A percentile compares a stretch with the other conserved stretches of the same genome.
These are phyloP conservation scores for Nephila pilipes DNA, from an alignment of 1,140 invertebrate species.

Conservation along the genomic window DNA sequence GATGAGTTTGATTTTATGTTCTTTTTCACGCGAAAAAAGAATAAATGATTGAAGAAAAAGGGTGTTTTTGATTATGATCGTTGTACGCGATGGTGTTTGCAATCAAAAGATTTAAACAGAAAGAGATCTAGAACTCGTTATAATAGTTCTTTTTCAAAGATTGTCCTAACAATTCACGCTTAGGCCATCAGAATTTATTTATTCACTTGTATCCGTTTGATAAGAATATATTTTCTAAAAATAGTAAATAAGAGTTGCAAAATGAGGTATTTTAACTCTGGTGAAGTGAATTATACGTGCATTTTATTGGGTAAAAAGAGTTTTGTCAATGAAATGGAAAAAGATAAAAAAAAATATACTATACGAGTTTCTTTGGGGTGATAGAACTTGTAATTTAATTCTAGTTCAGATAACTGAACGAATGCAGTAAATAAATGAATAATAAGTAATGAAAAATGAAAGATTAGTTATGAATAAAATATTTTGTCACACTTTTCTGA, in stretches of 20 bases:
- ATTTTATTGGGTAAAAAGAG: neutral
- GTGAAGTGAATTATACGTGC: neutral
- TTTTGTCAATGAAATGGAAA: neutral
- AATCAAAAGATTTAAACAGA: slow-evolving; percentile 2
- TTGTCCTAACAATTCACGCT: neutral
- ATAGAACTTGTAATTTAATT: no score
- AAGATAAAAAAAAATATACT: no score
- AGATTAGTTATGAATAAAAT: no score
- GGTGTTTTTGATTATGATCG: neutral
- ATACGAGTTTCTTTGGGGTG: no score
- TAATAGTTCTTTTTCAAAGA: neutral
- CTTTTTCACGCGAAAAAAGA: neutral
- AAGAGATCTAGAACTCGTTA: neutral
- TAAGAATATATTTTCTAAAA: neutral
- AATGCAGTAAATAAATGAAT: no score
- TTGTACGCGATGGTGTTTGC: neutral
- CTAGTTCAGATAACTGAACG: no score
- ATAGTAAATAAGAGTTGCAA: neutral
- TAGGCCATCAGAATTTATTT: neutral
- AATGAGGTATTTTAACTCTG: neutral
- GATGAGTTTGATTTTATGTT: slow-evolving; percentile 16
- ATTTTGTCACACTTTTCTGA: no score
- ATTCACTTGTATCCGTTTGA: neutral
- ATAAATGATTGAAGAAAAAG: neutral
- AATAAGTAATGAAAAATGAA: no score